phyloP scores from a whole-genome alignment of 2,113 vertebrate genomes.

The Podarcis raffonei region DNA sequence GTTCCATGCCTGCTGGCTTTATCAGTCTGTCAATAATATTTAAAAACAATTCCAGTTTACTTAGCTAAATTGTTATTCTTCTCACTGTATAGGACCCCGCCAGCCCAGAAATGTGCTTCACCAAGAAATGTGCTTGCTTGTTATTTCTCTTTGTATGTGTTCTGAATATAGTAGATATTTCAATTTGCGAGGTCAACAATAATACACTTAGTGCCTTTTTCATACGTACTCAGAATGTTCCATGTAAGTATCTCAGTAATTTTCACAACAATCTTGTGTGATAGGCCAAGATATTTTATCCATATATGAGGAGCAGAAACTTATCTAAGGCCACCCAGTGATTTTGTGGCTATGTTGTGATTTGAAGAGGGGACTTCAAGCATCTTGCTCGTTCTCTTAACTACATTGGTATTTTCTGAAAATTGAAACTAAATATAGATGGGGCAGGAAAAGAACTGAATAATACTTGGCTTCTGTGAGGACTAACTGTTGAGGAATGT shows the following conservation, averaged over 20 bases:
- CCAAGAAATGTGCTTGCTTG: background rate
- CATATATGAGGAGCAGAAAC: background rate
- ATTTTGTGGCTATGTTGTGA: background rate
- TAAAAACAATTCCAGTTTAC: background rate
- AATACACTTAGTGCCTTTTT: background rate
- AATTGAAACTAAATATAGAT: slow-evolving; percentile 4
- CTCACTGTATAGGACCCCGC: background rate
- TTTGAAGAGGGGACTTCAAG: background rate
- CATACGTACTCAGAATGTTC: background rate
- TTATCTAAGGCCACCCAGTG: background rate
- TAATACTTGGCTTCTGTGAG: background rate
- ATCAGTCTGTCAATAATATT: background rate
- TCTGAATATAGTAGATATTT: slow-evolving; percentile 27
- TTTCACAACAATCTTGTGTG: background rate
- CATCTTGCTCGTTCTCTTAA: background rate
- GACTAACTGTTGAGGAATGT: background rate
- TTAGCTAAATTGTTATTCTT: background rate
- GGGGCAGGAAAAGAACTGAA: background rate
- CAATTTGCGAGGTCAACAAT: slow-evolving; percentile 14
- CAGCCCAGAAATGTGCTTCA: background rate
- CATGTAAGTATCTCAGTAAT: background rate
- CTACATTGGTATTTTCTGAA: background rate
- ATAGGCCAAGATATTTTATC: background rate
- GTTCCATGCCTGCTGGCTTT: slow-evolving; percentile 14
- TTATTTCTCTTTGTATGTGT: background rate